phyloP scores from a whole-genome alignment of 2,888 invertebrate genomes.

The Pandemis corylana region DNA sequence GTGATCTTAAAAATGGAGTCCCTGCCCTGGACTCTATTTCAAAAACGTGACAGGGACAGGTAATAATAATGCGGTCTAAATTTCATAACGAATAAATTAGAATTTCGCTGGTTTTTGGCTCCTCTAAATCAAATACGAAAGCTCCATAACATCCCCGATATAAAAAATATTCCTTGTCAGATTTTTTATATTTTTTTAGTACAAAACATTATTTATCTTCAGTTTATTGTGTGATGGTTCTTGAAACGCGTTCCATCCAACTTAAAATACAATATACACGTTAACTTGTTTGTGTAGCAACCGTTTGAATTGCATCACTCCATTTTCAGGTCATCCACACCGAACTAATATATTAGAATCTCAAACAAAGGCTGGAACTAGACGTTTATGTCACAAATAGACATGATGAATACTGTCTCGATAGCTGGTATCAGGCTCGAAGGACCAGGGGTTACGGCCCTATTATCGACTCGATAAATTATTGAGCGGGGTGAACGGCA shows the following conservation, averaged over 20 bases:
- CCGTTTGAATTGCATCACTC: conserved; percentile 37
- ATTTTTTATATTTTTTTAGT: too few species aligned
- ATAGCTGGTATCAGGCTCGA: conserved; percentile 44
- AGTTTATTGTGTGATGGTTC: neutral
- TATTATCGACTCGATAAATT: conserved; percentile 47
- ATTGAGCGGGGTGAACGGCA: conserved; percentile 53
- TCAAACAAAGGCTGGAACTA: conserved; percentile 33
- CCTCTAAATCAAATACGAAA: too few species aligned
- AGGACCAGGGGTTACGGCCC: conserved; percentile 46
- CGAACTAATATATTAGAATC: conserved; percentile 29
- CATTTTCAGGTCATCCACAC: conserved; percentile 37
- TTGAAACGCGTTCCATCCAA: neutral
- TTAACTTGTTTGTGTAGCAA: conserved; percentile 20
- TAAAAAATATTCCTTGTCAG: too few species aligned
- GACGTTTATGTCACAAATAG: conserved; percentile 27
- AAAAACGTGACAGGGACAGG: too few species aligned
- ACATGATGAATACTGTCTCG: conserved; percentile 25
- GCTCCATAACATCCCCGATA: too few species aligned
- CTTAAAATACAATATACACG: conserved; percentile 11
- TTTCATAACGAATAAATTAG: too few species aligned
- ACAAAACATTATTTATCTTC: neutral
- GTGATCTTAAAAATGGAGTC: too few species aligned
- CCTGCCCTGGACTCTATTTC: too few species aligned
- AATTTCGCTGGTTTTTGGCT: too few species aligned
- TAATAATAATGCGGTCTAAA: too few species aligned